phyloP scores from a whole-genome alignment of 2,113 vertebrate species.

The Riparia riparia region DNA sequence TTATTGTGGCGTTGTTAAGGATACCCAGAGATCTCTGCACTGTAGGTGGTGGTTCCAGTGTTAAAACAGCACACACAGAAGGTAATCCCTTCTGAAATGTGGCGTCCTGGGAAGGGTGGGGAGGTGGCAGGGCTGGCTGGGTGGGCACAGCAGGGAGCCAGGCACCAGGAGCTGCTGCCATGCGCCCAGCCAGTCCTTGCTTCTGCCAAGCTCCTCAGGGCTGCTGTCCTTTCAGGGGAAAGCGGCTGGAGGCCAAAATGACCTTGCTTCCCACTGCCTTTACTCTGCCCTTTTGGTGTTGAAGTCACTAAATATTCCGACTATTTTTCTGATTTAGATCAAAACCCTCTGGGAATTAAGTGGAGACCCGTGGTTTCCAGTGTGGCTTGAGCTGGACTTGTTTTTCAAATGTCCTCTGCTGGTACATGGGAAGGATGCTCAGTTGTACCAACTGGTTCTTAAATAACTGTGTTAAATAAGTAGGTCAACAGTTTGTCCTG shows the following conservation, averaged over 20 bases:
- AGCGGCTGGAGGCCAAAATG: not conserved
- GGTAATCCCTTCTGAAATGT: not conserved
- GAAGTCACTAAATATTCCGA: not conserved
- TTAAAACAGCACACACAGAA: rapidly evolving
- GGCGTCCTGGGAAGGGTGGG: no score
- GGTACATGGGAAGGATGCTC: not conserved
- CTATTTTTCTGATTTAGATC: not conserved
- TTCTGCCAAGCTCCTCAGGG: not conserved
- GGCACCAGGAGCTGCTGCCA: rapidly evolving
- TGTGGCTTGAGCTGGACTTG: not conserved
- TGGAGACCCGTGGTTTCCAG: not conserved
- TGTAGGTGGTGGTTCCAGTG: rapidly evolving
- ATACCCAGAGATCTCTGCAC: not conserved
- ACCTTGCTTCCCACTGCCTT: rapidly evolving
- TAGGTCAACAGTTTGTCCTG: not conserved
- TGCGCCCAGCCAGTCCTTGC: not conserved
- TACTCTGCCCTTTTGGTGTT: not conserved
- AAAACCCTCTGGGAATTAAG: not conserved
- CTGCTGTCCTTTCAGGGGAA: not conserved
- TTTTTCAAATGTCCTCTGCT: not conserved
- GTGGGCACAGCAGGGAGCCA: rapidly evolving
- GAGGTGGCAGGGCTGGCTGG: not conserved
- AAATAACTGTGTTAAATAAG: not conserved
- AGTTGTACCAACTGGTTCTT: not conserved
- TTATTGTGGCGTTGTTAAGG: rapidly evolving